Percentiles rank a stretch among this genome's conserved stretches.
Conservation (phyloP, 2,888 invertebrate genomes). For the Apodemia hepburni region DNA sequence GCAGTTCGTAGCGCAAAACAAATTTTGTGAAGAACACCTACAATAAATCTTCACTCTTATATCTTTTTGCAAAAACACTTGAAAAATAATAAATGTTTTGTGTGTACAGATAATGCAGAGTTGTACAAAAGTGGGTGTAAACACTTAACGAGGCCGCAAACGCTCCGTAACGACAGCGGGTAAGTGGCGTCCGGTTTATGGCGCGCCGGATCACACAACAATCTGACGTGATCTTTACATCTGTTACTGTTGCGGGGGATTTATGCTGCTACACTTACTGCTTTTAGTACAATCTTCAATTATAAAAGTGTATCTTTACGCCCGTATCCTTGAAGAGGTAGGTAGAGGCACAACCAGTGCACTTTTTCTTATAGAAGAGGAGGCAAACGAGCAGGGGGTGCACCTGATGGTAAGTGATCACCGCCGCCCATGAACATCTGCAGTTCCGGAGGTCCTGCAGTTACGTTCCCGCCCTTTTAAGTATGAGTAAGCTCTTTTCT, state of each 20-base stretch:
- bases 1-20: no score
- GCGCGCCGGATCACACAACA: not conserved
- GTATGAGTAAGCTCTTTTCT: no score
- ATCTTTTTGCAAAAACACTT: not conserved
- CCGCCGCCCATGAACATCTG: no score
- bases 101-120: not conserved
- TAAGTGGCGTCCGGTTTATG: constrained; percentile 4
- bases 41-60: not conserved
- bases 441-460: no score
- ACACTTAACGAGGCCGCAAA: constrained; percentile 11
- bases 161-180: constrained; percentile 2
- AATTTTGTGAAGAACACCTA: not conserved
- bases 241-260: not conserved
- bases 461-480: no score
- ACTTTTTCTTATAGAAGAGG: no score
- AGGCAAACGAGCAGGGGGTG: no score
- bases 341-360: no score
- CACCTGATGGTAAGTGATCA: no score
- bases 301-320: no score
- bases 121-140: not conserved
- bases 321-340: no score
- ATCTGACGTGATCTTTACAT: constrained; percentile 3
- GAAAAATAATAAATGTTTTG: not conserved
- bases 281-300: no score
- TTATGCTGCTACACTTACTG: not conserved